phyloP scores from a whole-genome alignment of 2,113 vertebrate genomes.

The Paralichthys olivaceus region DNA sequence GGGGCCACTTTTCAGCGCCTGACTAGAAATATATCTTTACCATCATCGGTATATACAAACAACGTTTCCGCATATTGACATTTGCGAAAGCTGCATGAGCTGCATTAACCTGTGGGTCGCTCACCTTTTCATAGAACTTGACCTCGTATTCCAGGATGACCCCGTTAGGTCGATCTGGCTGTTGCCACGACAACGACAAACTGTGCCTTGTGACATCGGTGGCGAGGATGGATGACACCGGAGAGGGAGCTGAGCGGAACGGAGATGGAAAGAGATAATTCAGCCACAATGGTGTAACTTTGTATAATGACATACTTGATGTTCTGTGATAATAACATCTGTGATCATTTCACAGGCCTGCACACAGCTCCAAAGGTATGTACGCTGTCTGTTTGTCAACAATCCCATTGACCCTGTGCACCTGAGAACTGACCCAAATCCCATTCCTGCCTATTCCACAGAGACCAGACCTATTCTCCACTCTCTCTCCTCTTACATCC shows the following conservation, averaged over 20 bases:
- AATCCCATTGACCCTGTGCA: constrained; percentile 45
- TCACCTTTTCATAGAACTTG: constrained; percentile 99
- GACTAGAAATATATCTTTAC: constrained; percentile 43
- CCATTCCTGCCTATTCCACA: constrained; percentile 34
- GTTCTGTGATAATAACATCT: background rate
- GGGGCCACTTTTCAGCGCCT: constrained; percentile 41
- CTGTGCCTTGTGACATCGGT: constrained; percentile 96
- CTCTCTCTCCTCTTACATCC: constrained; percentile 34
- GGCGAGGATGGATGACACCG: constrained; percentile 92
- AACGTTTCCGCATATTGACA: constrained; percentile 40
- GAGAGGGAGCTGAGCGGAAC: constrained; percentile 88
- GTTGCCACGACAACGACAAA: constrained; percentile 93
- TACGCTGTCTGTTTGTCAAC: constrained; percentile 31
- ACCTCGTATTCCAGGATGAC: constrained; percentile 99
- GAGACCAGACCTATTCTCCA: constrained; percentile 34
- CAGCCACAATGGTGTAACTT: background rate
- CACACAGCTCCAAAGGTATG: background rate
- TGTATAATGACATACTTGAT: background rate
- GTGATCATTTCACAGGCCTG: background rate
- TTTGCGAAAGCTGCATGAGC: constrained; percentile 36
- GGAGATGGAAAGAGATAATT: constrained; percentile 13
- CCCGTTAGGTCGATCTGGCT: constrained; percentile 95
- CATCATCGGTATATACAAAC: constrained; percentile 47
- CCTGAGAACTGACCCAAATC: constrained; percentile 62
- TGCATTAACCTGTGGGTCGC: constrained; percentile 54